These are phyloP conservation scores for Entomobrya multifasciata DNA, from an alignment of 2,888 invertebrate species.

Conservation along the genomic window DNA sequence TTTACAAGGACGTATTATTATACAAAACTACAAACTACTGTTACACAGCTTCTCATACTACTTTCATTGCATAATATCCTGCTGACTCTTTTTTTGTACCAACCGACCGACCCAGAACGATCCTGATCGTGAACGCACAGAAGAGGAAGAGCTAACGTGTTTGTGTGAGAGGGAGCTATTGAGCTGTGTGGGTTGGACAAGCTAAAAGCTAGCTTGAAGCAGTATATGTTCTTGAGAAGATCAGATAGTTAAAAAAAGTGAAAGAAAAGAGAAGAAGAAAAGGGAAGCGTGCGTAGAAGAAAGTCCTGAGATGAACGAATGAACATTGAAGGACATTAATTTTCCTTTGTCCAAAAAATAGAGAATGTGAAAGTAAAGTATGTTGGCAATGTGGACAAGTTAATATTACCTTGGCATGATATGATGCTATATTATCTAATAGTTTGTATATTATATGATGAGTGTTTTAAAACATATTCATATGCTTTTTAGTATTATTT, in stretches of 20 bases:
- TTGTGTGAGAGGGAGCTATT: neutral
- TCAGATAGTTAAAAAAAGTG: neutral
- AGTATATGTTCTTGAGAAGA: neutral
- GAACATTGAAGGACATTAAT: neutral
- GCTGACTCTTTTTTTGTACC: constrained; percentile 49
- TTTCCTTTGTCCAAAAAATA: constrained; percentile 14
- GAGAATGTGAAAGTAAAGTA: neutral
- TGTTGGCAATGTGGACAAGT: too few species aligned
- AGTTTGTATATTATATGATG: too few species aligned
- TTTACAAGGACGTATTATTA: too few species aligned
- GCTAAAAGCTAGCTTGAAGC: neutral
- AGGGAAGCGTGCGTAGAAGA: constrained; percentile 7
- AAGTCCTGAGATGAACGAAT: neutral
- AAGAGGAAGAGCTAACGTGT: neutral
- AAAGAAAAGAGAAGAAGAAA: neutral
- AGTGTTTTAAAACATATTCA: too few species aligned
- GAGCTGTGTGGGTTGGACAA: neutral
- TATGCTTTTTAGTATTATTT: too few species aligned
- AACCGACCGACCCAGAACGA: constrained; percentile 18
- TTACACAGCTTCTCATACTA: neutral
- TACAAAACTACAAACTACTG: neutral
- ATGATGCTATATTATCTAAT: too few species aligned
- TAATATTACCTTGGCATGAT: too few species aligned
- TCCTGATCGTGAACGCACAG: neutral
- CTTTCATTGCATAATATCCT: constrained; percentile 47